A percentile compares a stretch with the other conserved stretches of the same genome.
Evolutionary conservation across 1,140 invertebrate genomes (phyloP).

Genomic region (Drosophila novamexicana): DNA sequence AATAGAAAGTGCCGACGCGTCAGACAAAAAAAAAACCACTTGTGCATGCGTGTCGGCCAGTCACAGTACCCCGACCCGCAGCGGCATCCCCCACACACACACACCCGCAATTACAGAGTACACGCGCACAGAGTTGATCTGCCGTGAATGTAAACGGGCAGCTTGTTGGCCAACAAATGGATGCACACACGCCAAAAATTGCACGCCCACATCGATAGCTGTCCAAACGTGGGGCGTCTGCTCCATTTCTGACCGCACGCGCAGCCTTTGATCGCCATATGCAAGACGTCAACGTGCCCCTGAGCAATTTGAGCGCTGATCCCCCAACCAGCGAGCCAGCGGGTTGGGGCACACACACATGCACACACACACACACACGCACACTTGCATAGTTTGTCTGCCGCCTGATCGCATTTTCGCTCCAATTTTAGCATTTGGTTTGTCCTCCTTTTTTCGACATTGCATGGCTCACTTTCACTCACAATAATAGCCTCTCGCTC

Average conservation of each 20-base stretch:
- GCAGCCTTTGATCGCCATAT: conserved; percentile 63
- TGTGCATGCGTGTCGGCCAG: conserved; percentile 18
- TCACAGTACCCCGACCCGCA: too few species aligned
- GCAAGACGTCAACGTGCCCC: conserved; percentile 59
- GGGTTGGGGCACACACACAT: background rate
- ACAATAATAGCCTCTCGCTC: background rate
- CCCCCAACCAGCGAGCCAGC: background rate
- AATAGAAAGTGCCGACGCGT: conserved; percentile 54
- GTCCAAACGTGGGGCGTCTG: conserved; percentile 32
- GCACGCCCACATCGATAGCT: conserved; percentile 52
- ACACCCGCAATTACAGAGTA: too few species aligned
- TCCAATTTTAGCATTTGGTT: conserved; percentile 40
- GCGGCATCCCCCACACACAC: too few species aligned
- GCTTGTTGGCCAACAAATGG: conserved; percentile 60
- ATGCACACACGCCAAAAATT: conserved; percentile 59
- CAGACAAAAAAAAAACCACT: conserved; percentile 28
- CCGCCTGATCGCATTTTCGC: conserved; percentile 38
- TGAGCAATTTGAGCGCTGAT: conserved; percentile 38
- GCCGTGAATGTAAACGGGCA: conserved; percentile 49
- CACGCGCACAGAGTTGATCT: conserved; percentile 12
- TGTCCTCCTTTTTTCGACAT: conserved; percentile 24
- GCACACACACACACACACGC: background rate
- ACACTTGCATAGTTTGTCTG: conserved; percentile 12
- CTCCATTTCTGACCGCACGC: conserved; percentile 65
- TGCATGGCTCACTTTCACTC: conserved; percentile 41